Evolutionary conservation across 2,888 invertebrate genomes (phyloP).

Genomic region (Stenotaenia linearis): DNA sequence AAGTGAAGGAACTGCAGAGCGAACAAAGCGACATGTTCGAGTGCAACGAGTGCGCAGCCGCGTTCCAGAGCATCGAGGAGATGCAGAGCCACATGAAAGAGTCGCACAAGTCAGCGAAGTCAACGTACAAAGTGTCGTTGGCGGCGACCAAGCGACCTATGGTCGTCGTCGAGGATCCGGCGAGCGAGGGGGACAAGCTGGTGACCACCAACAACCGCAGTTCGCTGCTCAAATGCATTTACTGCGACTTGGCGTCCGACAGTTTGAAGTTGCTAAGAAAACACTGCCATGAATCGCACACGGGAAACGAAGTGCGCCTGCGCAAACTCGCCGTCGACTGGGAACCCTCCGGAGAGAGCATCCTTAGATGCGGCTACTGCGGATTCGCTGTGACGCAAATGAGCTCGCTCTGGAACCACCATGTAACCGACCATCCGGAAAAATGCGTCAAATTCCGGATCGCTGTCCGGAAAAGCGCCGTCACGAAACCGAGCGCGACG

Average conservation of each 20-base stretch:
- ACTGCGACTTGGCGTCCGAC: conserved; percentile 31
- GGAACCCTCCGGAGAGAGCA: conserved; percentile 22
- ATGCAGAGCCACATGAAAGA: conserved; percentile 11
- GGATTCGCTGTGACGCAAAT: conserved; percentile 26
- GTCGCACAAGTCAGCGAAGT: background rate
- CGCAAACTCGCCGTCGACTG: conserved; percentile 23
- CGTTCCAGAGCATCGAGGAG: background rate
- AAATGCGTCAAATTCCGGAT: conserved; percentile 24
- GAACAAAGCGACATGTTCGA: background rate
- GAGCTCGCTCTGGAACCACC: conserved; percentile 27
- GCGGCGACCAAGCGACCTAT: too few species aligned
- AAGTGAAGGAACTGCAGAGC: background rate
- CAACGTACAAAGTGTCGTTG: background rate
- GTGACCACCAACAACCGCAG: background rate
- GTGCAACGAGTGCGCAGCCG: conserved; percentile 10
- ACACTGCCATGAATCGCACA: conserved; percentile 31
- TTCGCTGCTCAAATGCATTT: conserved; percentile 27
- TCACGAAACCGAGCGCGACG: background rate
- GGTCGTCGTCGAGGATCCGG: background rate
- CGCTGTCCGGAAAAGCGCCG: background rate
- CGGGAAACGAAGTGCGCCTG: conserved; percentile 22
- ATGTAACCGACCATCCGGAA: background rate
- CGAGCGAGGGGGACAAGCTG: background rate
- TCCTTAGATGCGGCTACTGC: conserved; percentile 28
- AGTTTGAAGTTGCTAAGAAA: conserved; percentile 21